phyloP scores from a whole-genome alignment of 2,888 invertebrate species.

The Caenorhabditis sinica region DNA sequence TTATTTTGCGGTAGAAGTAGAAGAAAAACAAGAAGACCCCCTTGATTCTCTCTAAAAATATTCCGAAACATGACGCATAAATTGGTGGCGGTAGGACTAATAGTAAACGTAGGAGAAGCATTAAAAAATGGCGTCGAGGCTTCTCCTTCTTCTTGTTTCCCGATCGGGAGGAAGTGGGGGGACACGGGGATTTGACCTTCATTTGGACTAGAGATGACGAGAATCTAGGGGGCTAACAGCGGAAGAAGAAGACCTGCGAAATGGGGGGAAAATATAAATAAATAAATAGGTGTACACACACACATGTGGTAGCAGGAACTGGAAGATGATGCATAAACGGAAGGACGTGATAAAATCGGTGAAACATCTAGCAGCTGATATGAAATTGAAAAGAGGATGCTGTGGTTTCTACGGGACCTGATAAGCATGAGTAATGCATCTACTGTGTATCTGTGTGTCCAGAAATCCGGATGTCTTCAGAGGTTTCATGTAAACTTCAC shows the following conservation, averaged over 20 bases:
- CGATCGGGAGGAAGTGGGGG: slow-evolving; percentile 1
- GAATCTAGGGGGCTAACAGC: no score
- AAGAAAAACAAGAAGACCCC: not conserved
- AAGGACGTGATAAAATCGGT: not conserved
- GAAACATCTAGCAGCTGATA: not conserved
- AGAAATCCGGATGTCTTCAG: no score
- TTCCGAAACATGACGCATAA: slow-evolving; percentile 4
- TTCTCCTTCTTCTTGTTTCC: no score
- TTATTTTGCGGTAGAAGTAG: no score
- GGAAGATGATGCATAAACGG: not conserved
- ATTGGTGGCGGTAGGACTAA: not conserved
- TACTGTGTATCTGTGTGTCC: no score
- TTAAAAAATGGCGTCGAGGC: not conserved
- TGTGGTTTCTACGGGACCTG: no score
- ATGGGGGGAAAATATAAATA: not conserved
- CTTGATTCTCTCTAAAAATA: not conserved
- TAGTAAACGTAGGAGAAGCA: not conserved
- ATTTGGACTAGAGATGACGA: not conserved
- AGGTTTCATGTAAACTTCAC: no score
- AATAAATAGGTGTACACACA: not conserved
- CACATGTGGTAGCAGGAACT: not conserved
- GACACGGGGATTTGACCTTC: slow-evolving; percentile 34
- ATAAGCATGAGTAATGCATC: no score
- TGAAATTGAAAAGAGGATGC: not conserved
- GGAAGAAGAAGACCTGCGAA: slow-evolving; percentile 1